Conservation (phyloP, 2,888 invertebrate species). For the Sinhomidia bicolor region DNA sequence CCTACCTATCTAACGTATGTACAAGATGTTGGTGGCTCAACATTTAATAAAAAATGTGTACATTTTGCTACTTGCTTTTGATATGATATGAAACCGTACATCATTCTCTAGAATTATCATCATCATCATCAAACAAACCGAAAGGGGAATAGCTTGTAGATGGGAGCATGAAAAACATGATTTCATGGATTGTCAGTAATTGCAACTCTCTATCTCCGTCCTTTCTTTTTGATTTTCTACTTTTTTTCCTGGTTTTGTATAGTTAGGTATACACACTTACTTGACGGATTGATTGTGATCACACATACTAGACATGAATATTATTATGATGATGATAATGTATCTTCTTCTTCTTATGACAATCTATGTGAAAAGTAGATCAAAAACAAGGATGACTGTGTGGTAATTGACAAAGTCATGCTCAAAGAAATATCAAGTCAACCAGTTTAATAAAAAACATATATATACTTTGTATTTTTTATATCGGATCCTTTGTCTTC, state of each 20-base stretch:
- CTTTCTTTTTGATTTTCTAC: background rate
- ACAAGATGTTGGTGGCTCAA: slow-evolving; percentile 11
- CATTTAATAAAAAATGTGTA: slow-evolving; percentile 15
- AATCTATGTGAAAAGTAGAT: slow-evolving; percentile 38
- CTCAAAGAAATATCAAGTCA: background rate
- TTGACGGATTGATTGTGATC: slow-evolving; percentile 21
- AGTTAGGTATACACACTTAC: background rate
- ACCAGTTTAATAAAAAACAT: background rate
- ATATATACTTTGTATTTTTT: background rate
- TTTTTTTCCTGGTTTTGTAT: background rate
- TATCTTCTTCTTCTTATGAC: background rate
- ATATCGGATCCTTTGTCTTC: background rate
- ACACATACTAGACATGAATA: background rate
- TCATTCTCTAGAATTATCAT: background rate
- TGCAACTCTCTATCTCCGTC: background rate
- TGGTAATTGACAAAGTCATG: slow-evolving; percentile 9
- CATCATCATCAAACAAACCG: slow-evolving; percentile 30
- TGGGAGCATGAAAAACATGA: slow-evolving; percentile 60
- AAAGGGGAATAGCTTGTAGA: background rate
- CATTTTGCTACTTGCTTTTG: background rate
- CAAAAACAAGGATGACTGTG: slow-evolving; percentile 47
- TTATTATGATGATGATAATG: background rate
- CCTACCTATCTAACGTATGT: too few relatives aligned
- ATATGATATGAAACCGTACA: slow-evolving; percentile 36
- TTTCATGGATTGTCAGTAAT: slow-evolving; percentile 58